A percentile compares a stretch with the other conserved stretches of the same genome.
phyloP scores from a whole-genome alignment of 53 echinoderm and acorn worm species.

The Pentamera pediparva region DNA sequence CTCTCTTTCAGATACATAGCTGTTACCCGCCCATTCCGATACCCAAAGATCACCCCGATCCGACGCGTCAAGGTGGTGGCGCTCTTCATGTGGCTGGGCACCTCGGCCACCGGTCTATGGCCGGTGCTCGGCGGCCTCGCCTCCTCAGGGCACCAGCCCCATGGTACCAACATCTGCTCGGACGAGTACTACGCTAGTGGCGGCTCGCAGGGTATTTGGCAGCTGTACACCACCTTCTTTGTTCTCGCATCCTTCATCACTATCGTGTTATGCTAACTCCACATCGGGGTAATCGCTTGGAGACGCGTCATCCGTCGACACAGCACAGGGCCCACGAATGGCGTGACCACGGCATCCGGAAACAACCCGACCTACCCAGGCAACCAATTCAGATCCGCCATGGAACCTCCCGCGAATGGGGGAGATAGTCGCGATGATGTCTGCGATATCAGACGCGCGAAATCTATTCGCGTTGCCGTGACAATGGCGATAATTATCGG shows the following conservation, averaged over 20 bases:
- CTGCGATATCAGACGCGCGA: not conserved
- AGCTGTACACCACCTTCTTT: not conserved
- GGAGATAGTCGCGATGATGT: no score
- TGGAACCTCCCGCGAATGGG: no score
- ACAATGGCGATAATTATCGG: slow-evolving; percentile 15
- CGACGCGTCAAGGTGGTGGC: not conserved
- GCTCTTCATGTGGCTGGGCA: not conserved
- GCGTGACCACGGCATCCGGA: no score
- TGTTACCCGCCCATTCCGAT: not conserved
- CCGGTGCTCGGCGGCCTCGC: not conserved
- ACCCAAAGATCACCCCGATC: not conserved
- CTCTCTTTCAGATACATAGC: slow-evolving; percentile 1
- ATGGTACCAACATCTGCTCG: not conserved
- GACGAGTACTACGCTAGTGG: not conserved
- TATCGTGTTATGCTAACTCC: not conserved
- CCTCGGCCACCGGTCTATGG: not conserved
- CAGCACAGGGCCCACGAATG: not conserved
- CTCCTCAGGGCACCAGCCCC: not conserved
- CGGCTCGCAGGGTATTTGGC: not conserved
- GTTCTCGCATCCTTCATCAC: not conserved
- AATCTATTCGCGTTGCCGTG: not conserved
- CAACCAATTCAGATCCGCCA: no score
- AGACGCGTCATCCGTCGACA: not conserved
- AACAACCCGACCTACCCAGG: no score
- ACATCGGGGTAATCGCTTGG: not conserved